Percentiles rank a stretch among this genome's conserved stretches.
Evolutionary conservation across 1,140 invertebrate species (phyloP).

Genomic region (Glossosoma conforme): DNA sequence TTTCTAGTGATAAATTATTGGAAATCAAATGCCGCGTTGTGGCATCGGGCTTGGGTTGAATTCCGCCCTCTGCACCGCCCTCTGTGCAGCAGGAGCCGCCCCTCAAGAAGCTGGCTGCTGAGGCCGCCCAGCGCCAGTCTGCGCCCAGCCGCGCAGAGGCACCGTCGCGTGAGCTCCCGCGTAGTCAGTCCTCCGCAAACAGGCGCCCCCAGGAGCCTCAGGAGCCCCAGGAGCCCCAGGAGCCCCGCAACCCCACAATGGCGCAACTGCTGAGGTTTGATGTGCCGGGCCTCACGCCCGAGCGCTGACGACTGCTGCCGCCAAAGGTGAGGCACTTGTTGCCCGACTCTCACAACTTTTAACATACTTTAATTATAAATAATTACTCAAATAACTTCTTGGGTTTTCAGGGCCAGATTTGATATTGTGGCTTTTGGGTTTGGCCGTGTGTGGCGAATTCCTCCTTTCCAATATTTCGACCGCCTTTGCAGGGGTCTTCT

Average conservation of each 20-base stretch:
- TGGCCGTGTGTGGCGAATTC: too few relatives aligned
- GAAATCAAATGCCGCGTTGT: slow-evolving; percentile 1
- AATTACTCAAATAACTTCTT: too few relatives aligned
- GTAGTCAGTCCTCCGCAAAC: slow-evolving; percentile 4
- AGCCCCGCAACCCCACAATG: slow-evolving; percentile 31
- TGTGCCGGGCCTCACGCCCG: slow-evolving; percentile 45
- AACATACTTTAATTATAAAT: too few relatives aligned
- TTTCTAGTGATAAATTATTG: too few relatives aligned
- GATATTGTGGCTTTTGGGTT: too few relatives aligned
- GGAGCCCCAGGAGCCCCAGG: slow-evolving; percentile 11
- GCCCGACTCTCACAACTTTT: too few relatives aligned
- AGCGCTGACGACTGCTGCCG: slow-evolving; percentile 50
- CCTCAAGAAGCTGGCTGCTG: background rate
- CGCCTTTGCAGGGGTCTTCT: too few relatives aligned
- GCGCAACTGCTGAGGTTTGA: slow-evolving; percentile 43
- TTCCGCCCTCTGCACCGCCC: slow-evolving; percentile 17
- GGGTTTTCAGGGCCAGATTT: too few relatives aligned
- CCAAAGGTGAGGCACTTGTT: slow-evolving; percentile 38
- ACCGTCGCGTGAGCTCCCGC: slow-evolving; percentile 1
- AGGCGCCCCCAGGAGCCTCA: slow-evolving; percentile 25
- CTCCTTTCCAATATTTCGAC: too few relatives aligned
- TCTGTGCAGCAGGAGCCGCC: background rate
- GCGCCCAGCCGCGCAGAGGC: slow-evolving; percentile 15
- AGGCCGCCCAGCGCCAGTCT: slow-evolving; percentile 9
- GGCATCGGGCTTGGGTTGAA: too few relatives aligned